These are phyloP conservation scores for Paradisaea rubra DNA, from an alignment of 2,113 vertebrate species.

Conservation along the genomic window DNA sequence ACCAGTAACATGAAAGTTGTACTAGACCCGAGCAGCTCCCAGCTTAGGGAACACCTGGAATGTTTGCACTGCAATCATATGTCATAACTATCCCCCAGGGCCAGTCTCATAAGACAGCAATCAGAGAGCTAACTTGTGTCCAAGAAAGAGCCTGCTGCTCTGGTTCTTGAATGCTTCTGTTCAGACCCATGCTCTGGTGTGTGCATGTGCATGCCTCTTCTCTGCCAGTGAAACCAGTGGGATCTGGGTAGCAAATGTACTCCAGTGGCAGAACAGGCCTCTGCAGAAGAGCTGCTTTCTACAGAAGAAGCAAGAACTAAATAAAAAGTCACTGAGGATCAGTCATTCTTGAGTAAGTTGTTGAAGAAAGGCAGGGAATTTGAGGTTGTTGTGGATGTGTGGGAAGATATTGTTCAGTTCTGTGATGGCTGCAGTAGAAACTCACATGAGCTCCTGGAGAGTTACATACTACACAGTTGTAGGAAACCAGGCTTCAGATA, in stretches of 20 bases:
- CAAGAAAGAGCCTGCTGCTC: not conserved
- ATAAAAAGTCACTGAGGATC: not conserved
- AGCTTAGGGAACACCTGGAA: not conserved
- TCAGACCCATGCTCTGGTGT: not conserved
- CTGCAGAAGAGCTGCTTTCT: not conserved
- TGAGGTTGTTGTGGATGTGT: not conserved
- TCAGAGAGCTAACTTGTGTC: not conserved
- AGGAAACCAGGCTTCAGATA: not conserved
- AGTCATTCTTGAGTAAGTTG: not conserved
- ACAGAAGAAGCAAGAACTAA: not conserved
- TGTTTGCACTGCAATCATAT: not conserved
- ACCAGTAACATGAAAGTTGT: not conserved
- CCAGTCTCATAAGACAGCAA: not conserved
- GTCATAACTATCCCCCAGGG: not conserved
- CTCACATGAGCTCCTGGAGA: not conserved
- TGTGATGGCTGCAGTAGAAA: not conserved
- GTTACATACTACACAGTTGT: no score
- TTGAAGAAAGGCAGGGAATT: not conserved
- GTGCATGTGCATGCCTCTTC: rapidly evolving
- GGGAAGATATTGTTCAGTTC: not conserved
- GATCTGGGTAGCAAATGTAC: not conserved
- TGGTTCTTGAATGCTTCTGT: not conserved
- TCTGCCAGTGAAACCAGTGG: not conserved
- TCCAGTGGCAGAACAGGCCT: not conserved
- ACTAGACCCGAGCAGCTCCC: not conserved